A percentile compares a stretch with the other conserved stretches of the same genome.
Conservation (phyloP, 2,113 vertebrate species). For the Noctilio leporinus region DNA sequence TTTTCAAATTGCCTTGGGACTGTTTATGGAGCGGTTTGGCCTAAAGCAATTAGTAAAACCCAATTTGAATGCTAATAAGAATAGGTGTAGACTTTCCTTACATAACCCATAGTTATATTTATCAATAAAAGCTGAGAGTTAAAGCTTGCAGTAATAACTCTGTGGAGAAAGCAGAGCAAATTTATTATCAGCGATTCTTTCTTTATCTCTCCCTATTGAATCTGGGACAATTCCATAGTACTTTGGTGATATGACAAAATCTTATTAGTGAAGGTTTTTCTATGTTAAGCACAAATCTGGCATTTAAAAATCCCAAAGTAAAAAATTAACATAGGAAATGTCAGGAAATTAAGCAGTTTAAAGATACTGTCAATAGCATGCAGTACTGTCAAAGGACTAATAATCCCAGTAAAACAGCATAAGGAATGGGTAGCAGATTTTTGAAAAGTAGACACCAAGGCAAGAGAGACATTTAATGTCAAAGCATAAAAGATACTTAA, state of each 20-base stretch:
- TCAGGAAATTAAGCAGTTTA: constrained; percentile 58
- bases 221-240: constrained; percentile 65
- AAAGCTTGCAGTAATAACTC: constrained; percentile 63
- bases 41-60: constrained; percentile 70
- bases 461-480: constrained; percentile 31
- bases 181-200: constrained; percentile 65
- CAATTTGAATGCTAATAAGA: constrained; percentile 63
- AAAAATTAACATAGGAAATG: constrained; percentile 52
- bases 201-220: constrained; percentile 61
- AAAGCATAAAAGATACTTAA: constrained; percentile 1
- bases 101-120: constrained; percentile 69
- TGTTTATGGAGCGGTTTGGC: constrained; percentile 65
- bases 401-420: background rate
- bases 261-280: constrained; percentile 58
- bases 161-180: constrained; percentile 52
- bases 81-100: constrained; percentile 66
- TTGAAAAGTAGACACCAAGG: constrained; percentile 32
- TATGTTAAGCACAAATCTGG: constrained; percentile 58
- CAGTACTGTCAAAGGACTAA: constrained; percentile 34
- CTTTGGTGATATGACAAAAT: constrained; percentile 60
- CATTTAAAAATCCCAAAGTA: constrained; percentile 25
- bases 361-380: constrained; percentile 44
- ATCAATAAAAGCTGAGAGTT: constrained; percentile 73
- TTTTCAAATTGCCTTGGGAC: constrained; percentile 63
- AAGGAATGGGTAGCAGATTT: background rate